Base-by-base conservation (phyloP, 2,797 vertebrate species). In the Phataginus tricuspis region DNA sequence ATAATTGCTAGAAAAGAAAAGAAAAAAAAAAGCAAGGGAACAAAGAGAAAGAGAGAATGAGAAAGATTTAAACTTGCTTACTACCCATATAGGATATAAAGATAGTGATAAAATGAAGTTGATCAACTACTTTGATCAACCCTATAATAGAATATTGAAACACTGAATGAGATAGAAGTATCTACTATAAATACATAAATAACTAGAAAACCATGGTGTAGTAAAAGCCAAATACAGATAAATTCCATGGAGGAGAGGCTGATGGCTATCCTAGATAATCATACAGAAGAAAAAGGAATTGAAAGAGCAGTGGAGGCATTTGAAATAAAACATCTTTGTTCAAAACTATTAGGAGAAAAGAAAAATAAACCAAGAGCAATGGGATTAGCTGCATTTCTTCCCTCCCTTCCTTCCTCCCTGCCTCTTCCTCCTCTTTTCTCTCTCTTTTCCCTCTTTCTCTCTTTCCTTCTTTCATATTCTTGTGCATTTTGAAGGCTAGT, bases 131-230 rank as follows among this genome's bases (percentile, higher is more conserved):
- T 78, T 59, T 77, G 37, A 57, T 74, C 16, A 68, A 74, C 6
- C 27, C 66, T 66, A 25, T 14, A n/a, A 69, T 13, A 79, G 31
- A 90, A 63, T 34, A 59, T 23, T 23, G 34, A 84, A 72, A 87
- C 57, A 31, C 1, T 69, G 66, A 91, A 27, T 53, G 21, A 85
- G 49, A 21, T 8, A 53, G 13, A 23, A 78, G 0, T 11, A 92
- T 55, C 15, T 55, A n/a, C 23, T 90, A n/a, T 84, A 74, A 92
- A 34, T 71, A 55, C 6, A 71, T 57, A 72, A 90, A 63, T 6
- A 80, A 57, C 19, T 72, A 83, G 10, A 39, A 84, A 86, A 92
- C 45, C 49, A 39, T 2, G 57, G 21, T 34, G 5, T 49, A 57
- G 27, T 2, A 1, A 39, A 78, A 91, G 78, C 5, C 66, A 68